Conservation (phyloP, 2,888 invertebrate genomes). For the Callinectes sapidus region DNA sequence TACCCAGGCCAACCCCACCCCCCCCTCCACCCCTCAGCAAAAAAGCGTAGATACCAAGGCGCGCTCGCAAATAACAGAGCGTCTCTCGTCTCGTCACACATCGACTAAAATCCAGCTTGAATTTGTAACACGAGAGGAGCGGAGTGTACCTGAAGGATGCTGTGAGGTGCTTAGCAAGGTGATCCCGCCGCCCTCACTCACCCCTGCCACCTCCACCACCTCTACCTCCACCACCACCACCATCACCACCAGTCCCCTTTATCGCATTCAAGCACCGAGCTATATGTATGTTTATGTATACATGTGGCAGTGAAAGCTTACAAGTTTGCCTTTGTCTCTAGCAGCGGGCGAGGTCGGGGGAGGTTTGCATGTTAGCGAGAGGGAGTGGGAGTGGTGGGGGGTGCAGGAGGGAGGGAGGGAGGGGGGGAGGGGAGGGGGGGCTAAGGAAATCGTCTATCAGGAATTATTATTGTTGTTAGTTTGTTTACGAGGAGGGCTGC, state of each 20-base stretch:
- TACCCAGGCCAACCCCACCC: not conserved
- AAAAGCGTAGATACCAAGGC: not conserved
- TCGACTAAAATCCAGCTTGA: not conserved
- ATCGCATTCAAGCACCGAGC: not conserved
- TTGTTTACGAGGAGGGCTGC: slow-evolving; percentile 32
- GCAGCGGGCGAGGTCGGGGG: not conserved
- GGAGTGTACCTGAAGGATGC: not conserved
- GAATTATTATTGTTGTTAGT: slow-evolving; percentile 34
- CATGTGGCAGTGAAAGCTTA: slow-evolving; percentile 22
- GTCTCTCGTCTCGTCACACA: not conserved
- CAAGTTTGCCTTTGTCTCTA: not conserved
- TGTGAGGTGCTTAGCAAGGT: slow-evolving; percentile 1
- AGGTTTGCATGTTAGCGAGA: not conserved
- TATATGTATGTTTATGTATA: slow-evolving; percentile 33
- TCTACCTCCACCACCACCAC: not conserved
- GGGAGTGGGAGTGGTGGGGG: not conserved
- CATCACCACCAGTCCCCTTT: not conserved
- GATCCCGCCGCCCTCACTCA: not conserved
- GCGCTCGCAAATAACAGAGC: not conserved
- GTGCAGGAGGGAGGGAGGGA: not conserved
- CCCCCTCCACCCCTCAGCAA: not conserved
- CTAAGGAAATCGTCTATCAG: slow-evolving; percentile 34
- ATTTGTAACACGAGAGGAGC: not conserved
- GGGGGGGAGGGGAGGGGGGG: not conserved
- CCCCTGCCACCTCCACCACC: not conserved